Evolutionary conservation across 2,797 vertebrate genomes (phyloP), one percentile per base, ranked within the genome.

Genomic region (Myotis planiceps): DNA sequence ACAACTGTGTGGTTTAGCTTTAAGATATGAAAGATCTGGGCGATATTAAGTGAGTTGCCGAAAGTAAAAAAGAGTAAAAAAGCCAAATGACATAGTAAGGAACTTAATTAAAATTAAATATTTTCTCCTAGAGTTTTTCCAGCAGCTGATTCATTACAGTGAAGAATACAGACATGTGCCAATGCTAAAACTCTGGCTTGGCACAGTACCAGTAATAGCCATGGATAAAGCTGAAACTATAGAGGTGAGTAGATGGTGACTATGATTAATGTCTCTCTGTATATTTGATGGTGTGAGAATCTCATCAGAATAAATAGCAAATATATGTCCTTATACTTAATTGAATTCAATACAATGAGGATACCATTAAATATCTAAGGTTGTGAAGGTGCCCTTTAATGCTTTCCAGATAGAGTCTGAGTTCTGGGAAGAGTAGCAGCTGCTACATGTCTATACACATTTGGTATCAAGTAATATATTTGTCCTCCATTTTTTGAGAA

Each of bases 121-220:
- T 96, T 98, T 92, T 83, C 68, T 98, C 98, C 51, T 92, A 99
- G 99, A 98, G 14, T 99, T 99, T 98, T 99, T 99, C 98, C 94
- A 96, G 51, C 99, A 99, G 96, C 0, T 99, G 14, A 66, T 98
- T 14, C 0, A 47, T 0, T 98, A 93, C 1, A 82, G 87, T 0
- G 88, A 95, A 1, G 21, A 98, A 21, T 98, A 97, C 74, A 95
- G 97, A 55, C 69, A 97, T 1, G 0, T 7, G 0, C 99, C 99
- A 0, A 63, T 99, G 21, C 16, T 99, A 18, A 99, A 99, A 96
- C 2, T 99, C 63, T 99, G 99, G 99, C 0, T 99, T 19, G 99
- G 99, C 88, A 98, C 99, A 0, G 0, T 99, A 1, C 99, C 99
- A 0, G n/a, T 99, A 37, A 2, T 99, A 74, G 0, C 98, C 81